Percentiles rank a stretch among this genome's conserved stretches.
Evolutionary conservation across 2,888 invertebrate genomes (phyloP).

Genomic region (Omphaloscelis lunosa): DNA sequence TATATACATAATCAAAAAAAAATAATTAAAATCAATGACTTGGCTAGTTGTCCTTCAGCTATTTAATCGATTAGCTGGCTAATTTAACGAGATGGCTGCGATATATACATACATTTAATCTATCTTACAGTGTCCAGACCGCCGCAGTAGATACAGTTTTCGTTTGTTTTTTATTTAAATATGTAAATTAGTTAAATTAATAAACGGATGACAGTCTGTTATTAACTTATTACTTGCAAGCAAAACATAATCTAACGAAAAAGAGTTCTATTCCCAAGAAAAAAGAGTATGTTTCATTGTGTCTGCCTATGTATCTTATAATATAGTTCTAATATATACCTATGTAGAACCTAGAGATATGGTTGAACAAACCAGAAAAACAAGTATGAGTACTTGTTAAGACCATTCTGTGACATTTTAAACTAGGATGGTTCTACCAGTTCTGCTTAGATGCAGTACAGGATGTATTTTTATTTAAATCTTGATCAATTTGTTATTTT

Average conservation of each 20-base stretch:
- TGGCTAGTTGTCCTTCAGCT: no score
- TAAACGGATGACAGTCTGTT: background rate
- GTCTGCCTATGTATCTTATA: background rate
- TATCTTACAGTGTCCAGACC: no score
- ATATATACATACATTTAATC: no score
- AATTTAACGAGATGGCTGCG: no score
- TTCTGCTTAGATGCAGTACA: background rate
- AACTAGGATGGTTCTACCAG: background rate
- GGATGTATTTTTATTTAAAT: constrained; percentile 8
- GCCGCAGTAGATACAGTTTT: no score
- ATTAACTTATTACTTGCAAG: no score
- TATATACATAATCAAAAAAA: no score
- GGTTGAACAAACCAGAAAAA: background rate
- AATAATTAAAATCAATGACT: no score
- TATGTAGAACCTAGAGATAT: background rate
- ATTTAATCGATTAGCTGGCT: no score
- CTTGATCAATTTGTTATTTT: background rate
- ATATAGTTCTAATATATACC: background rate
- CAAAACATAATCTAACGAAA: background rate
- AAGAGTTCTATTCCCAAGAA: background rate
- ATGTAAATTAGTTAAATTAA: no score
- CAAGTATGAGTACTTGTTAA: background rate
- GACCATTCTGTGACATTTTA: background rate
- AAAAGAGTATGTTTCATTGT: background rate
- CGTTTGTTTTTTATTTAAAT: no score